phyloP scores from a whole-genome alignment of 1,140 invertebrate species.

The Drosophila nebulosa region DNA sequence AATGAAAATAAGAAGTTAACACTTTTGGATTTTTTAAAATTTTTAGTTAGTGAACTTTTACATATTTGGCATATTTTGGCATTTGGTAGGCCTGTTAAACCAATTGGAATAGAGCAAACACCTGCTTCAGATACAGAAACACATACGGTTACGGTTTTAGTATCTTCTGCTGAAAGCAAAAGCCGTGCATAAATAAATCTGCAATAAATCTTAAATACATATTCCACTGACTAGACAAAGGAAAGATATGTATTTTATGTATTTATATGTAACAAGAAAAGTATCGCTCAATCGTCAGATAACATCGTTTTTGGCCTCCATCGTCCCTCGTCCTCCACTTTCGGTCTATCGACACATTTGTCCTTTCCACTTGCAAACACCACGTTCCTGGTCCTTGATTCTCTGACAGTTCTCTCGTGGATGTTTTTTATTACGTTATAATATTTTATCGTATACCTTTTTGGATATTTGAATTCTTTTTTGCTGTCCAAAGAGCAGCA shows the following conservation, averaged over 20 bases:
- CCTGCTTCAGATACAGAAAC: slow-evolving; percentile 15
- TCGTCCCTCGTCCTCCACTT: background rate
- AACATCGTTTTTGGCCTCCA: slow-evolving; percentile 15
- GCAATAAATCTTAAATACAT: slow-evolving; percentile 66
- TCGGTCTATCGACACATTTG: slow-evolving; percentile 2
- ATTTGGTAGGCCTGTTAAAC: slow-evolving; percentile 50
- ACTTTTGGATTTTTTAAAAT: too few relatives aligned
- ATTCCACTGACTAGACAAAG: slow-evolving; percentile 50
- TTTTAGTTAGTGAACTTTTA: background rate
- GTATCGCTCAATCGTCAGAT: slow-evolving; percentile 67
- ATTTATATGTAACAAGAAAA: slow-evolving; percentile 44
- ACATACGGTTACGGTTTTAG: background rate
- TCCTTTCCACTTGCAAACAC: background rate
- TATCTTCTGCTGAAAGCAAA: slow-evolving; percentile 40
- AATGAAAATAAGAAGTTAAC: too few relatives aligned
- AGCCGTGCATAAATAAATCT: slow-evolving; percentile 72
- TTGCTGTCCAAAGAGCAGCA: slow-evolving; percentile 26
- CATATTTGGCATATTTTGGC: slow-evolving; percentile 16
- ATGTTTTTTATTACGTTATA: slow-evolving; percentile 72
- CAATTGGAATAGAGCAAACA: slow-evolving; percentile 28
- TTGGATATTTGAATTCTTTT: slow-evolving; percentile 62
- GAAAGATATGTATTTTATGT: slow-evolving; percentile 5
- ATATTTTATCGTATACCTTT: slow-evolving; percentile 74
- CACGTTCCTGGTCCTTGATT: slow-evolving; percentile 13
- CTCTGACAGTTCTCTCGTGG: slow-evolving; percentile 33